Percentiles rank a stretch among this genome's conserved stretches.
phyloP scores from a whole-genome alignment of 2,797 vertebrate genomes.

The Xenops minutus region DNA sequence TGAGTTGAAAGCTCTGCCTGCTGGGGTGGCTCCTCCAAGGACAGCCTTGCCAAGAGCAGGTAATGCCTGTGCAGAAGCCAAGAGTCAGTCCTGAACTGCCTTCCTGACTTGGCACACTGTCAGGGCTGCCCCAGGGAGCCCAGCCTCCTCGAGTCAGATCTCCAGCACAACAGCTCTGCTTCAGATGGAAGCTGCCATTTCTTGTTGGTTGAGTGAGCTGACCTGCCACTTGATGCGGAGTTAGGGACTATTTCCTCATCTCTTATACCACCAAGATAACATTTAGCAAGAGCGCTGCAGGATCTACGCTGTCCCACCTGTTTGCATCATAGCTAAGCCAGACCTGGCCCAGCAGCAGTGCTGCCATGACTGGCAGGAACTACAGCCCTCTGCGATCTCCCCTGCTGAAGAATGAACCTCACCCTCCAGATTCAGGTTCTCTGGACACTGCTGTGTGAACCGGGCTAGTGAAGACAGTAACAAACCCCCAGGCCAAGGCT shows the following conservation, averaged over 20 bases:
- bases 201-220: neutral
- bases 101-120: neutral
- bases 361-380: neutral
- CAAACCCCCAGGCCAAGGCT: neutral
- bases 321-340: neutral
- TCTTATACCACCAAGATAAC: accelerated
- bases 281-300: neutral
- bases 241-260: neutral
- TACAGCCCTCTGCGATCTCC: neutral
- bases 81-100: neutral
- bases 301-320: neutral
- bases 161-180: neutral
- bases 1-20: neutral
- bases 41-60: accelerated
- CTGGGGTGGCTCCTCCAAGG: neutral
- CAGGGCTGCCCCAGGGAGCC: neutral
- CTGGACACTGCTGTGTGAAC: neutral
- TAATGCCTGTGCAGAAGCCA: neutral
- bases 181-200: neutral
- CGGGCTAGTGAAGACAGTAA: neutral
- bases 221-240: accelerated
- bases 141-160: neutral
- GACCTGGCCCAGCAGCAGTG: neutral
- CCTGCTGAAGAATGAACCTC: neutral
- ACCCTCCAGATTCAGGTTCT: neutral